A percentile compares a stretch with the other conserved stretches of the same genome.
phyloP scores from a whole-genome alignment of 2,113 vertebrate genomes.

The Zonotrichia leucophrys region DNA sequence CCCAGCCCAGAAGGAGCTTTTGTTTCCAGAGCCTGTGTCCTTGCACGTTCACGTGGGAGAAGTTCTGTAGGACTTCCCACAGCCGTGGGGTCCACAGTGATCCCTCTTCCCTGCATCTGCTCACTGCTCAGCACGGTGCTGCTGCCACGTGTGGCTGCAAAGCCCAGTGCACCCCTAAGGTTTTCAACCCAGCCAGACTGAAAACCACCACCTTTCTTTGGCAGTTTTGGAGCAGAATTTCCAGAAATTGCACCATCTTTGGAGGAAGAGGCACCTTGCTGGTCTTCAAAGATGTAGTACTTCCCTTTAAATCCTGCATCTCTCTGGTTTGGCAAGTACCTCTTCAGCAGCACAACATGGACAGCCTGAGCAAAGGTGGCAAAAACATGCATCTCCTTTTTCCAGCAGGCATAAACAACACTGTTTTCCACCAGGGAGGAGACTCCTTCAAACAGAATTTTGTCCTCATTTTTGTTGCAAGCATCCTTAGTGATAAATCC shows the following conservation, averaged over 20 bases:
- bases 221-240: not conserved
- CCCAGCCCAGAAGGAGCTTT: not conserved
- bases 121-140: rapidly evolving
- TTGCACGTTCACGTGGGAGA: rapidly evolving
- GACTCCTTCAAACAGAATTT: slow-evolving; percentile 42
- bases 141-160: rapidly evolving
- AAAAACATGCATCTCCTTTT: not conserved
- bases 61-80: not conserved
- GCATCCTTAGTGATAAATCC: not conserved
- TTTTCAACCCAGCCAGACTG: not conserved
- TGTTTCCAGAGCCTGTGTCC: not conserved
- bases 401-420: slow-evolving; percentile 45
- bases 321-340: not conserved
- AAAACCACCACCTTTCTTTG: not conserved
- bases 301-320: slow-evolving; percentile 13
- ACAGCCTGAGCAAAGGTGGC: slow-evolving; percentile 46
- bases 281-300: slow-evolving; percentile 31
- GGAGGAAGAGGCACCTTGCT: not conserved
- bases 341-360: not conserved
- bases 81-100: rapidly evolving
- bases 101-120: not conserved
- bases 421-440: slow-evolving; percentile 12
- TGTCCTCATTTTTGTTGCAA: slow-evolving; percentile 39
- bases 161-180: not conserved
- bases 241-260: not conserved